Evolutionary conservation across 1,140 invertebrate species (phyloP).

Genomic region (Macrobrachium nipponense): DNA sequence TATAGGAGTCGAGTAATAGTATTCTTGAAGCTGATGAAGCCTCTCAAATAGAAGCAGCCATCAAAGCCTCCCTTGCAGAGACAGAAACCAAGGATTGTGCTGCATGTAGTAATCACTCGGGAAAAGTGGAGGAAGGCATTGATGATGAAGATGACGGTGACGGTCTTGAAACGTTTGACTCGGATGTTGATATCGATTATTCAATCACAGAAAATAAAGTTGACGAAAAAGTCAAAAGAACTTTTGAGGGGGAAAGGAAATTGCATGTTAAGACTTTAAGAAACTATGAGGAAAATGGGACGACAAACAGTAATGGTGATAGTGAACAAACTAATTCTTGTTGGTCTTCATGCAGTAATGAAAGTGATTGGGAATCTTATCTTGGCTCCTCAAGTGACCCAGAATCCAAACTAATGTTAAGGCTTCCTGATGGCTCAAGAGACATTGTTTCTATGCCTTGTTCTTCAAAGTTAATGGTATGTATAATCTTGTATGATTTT

Average conservation of each 20-base stretch:
- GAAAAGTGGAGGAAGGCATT: conserved; percentile 52
- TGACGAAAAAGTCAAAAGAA: conserved; percentile 28
- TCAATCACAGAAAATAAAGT: conserved; percentile 28
- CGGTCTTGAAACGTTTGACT: conserved; percentile 68
- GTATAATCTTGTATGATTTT: conserved; percentile 24
- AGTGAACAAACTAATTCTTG: conserved; percentile 15
- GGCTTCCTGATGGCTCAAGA: conserved; percentile 70
- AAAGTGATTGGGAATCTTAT: conserved; percentile 65
- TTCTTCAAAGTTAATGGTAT: conserved; percentile 69
- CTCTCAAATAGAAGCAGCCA: conserved; percentile 70
- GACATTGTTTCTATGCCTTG: conserved; percentile 69
- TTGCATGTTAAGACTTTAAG: too few relatives aligned
- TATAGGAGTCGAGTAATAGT: conserved; percentile 59
- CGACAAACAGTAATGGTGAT: conserved; percentile 23
- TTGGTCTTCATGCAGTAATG: neutral
- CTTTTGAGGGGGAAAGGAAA: conserved; percentile 28
- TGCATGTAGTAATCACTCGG: neutral
- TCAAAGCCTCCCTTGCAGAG: conserved; percentile 69
- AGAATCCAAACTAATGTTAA: conserved; percentile 68
- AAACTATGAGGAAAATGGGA: neutral
- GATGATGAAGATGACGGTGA: conserved; percentile 66
- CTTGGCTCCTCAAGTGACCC: conserved; percentile 66
- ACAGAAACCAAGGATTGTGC: conserved; percentile 25
- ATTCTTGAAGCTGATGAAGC: conserved; percentile 71
- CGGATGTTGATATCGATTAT: conserved; percentile 42